Evolutionary conservation across 92 coral and sea anemone species (phyloP).

Genomic region (Epizoanthus rinbou): DNA sequence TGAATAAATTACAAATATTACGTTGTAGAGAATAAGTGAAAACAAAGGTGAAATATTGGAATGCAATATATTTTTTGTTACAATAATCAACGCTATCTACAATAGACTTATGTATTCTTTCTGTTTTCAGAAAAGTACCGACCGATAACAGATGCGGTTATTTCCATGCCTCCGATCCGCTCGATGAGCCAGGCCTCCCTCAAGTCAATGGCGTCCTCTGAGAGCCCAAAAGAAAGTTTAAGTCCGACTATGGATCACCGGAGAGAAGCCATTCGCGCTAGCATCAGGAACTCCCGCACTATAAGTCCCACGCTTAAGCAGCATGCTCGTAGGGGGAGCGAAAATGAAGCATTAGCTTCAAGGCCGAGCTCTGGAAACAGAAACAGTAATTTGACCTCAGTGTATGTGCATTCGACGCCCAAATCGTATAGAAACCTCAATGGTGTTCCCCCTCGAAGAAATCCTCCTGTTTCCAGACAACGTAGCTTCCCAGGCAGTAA

Average conservation of each 20-base stretch:
- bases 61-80: too few species aligned
- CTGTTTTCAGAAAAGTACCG: slow-evolving; percentile 29
- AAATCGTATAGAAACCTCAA: slow-evolving; percentile 57
- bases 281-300: too few species aligned
- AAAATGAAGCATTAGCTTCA: neutral
- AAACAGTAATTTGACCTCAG: slow-evolving; percentile 49
- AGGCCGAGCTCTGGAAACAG: neutral
- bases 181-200: slow-evolving; percentile 36
- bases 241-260: neutral
- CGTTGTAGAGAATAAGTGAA: too few species aligned
- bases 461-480: slow-evolving; percentile 18
- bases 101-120: too few species aligned
- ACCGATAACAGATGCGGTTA: slow-evolving; percentile 14
- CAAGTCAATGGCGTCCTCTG: slow-evolving; percentile 18
- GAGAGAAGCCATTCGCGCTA: neutral
- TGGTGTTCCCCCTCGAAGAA: slow-evolving; percentile 49
- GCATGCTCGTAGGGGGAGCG: neutral
- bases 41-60: too few species aligned
- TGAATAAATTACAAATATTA: too few species aligned
- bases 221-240: slow-evolving; percentile 8
- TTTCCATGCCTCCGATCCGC: slow-evolving; percentile 32
- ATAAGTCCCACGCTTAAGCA: neutral
- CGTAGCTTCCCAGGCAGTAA: slow-evolving; percentile 8
- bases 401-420: slow-evolving; percentile 66
- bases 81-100: too few species aligned